phyloP scores from a whole-genome alignment of 1,140 invertebrate genomes.

The Steinernema khuongi region DNA sequence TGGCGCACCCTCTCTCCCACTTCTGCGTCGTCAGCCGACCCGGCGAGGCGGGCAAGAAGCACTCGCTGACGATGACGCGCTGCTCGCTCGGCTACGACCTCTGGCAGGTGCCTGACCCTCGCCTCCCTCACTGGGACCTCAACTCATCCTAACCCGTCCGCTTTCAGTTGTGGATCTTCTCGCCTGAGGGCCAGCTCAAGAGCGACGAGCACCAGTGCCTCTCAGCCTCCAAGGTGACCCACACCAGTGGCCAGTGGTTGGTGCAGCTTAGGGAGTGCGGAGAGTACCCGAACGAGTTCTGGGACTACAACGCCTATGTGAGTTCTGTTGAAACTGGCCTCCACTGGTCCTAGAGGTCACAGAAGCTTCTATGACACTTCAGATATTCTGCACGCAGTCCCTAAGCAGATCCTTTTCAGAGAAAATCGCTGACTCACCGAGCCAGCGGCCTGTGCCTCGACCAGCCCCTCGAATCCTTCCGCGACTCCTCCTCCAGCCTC shows the following conservation, averaged over 20 bases:
- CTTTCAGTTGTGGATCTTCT: constrained; percentile 51
- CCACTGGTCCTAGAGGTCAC: too few species aligned
- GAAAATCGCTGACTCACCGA: constrained; percentile 21
- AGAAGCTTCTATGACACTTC: neutral
- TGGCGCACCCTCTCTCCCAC: constrained; percentile 32
- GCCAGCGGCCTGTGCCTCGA: constrained; percentile 34
- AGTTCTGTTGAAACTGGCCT: neutral
- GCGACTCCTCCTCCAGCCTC: neutral
- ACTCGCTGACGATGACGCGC: constrained; percentile 37
- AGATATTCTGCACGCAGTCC: neutral
- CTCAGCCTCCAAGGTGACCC: constrained; percentile 25
- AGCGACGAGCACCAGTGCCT: constrained; percentile 48
- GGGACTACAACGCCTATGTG: constrained; percentile 35
- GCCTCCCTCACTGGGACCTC: constrained; percentile 4
- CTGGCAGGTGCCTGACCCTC: constrained; percentile 49
- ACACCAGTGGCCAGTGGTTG: constrained; percentile 29
- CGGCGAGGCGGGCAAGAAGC: constrained; percentile 37
- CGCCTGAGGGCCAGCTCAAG: constrained; percentile 40
- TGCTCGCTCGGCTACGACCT: constrained; percentile 57
- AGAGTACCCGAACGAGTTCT: constrained; percentile 33
- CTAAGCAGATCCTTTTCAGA: constrained; percentile 19
- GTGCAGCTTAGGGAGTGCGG: constrained; percentile 42
- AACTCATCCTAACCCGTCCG: neutral
- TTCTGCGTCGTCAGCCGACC: constrained; percentile 47
- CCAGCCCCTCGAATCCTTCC: constrained; percentile 16